Percentiles rank a stretch among this genome's conserved stretches.
Evolutionary conservation across 1,140 invertebrate species (phyloP).

Genomic region (Cyphomyrmex costatus): DNA sequence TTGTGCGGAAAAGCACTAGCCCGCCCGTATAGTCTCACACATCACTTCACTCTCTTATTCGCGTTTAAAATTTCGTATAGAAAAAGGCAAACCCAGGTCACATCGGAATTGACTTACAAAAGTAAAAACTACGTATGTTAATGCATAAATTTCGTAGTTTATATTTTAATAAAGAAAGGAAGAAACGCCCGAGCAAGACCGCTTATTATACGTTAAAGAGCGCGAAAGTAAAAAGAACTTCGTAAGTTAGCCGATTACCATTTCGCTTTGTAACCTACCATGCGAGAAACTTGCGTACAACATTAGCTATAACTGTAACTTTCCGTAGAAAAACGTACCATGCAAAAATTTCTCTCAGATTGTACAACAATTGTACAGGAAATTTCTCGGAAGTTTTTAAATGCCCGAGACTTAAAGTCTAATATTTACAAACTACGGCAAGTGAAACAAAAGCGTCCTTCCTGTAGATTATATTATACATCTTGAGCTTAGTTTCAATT

Average conservation of each 20-base stretch:
- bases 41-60: constrained; percentile 17
- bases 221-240: constrained; percentile 1
- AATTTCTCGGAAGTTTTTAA: constrained; percentile 33
- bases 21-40: constrained; percentile 4
- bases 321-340: background rate
- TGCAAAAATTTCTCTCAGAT: constrained; percentile 5
- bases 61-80: background rate
- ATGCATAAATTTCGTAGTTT: background rate
- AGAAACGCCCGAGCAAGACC: background rate
- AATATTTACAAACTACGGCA: constrained; percentile 14
- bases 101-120: constrained; percentile 2
- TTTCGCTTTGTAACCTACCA: constrained; percentile 5
- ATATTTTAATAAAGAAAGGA: background rate
- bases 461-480: background rate
- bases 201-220: background rate
- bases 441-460: constrained; percentile 17
- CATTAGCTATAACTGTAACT: constrained; percentile 5
- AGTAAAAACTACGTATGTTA: background rate
- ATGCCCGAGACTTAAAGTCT: constrained; percentile 21
- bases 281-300: constrained; percentile 39
- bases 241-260: constrained; percentile 19
- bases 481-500: constrained; percentile 5
- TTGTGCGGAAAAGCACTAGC: constrained; percentile 50
- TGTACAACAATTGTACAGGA: background rate
- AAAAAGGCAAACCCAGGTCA: constrained; percentile 13